Percentiles rank a stretch among this genome's conserved stretches.
These are phyloP conservation scores for Drosophila maculinotata DNA, from an alignment of 2,888 invertebrate species.

Conservation along the genomic window DNA sequence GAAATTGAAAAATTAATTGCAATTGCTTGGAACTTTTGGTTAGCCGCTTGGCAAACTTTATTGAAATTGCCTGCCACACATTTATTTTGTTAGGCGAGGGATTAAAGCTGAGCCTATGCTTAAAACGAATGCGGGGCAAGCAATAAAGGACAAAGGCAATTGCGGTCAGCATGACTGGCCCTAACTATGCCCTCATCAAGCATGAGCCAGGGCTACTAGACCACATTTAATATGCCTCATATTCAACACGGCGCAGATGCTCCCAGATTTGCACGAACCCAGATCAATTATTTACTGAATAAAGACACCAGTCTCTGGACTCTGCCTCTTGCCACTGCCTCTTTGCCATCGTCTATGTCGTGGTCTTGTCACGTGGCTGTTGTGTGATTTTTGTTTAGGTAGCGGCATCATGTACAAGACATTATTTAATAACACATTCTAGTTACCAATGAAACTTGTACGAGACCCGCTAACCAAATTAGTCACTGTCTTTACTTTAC, in stretches of 20 bases:
- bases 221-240: constrained; percentile 61
- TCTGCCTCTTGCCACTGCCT: background rate
- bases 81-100: constrained; percentile 25
- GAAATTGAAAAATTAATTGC: constrained; percentile 6
- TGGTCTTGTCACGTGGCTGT: constrained; percentile 27
- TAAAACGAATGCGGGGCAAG: constrained; percentile 33
- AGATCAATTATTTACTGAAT: constrained; percentile 67
- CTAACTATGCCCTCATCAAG: constrained; percentile 56
- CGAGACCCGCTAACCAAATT: constrained; percentile 70
- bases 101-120: constrained; percentile 38
- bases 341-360: constrained; percentile 3
- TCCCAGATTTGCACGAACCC: constrained; percentile 61
- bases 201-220: constrained; percentile 15
- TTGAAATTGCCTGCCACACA: constrained; percentile 16
- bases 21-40: constrained; percentile 8
- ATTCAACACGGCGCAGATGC: constrained; percentile 45
- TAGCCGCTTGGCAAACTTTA: constrained; percentile 1
- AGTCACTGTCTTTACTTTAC: constrained; percentile 62
- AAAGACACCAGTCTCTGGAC: constrained; percentile 25
- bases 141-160: constrained; percentile 44
- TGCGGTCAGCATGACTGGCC: constrained; percentile 47
- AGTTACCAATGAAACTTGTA: constrained; percentile 61
- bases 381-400: constrained; percentile 31
- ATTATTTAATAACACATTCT: constrained; percentile 71
- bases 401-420: constrained; percentile 47